Base-by-base conservation (phyloP, 2,888 invertebrate species). In the Heteropelma amictum region DNA sequence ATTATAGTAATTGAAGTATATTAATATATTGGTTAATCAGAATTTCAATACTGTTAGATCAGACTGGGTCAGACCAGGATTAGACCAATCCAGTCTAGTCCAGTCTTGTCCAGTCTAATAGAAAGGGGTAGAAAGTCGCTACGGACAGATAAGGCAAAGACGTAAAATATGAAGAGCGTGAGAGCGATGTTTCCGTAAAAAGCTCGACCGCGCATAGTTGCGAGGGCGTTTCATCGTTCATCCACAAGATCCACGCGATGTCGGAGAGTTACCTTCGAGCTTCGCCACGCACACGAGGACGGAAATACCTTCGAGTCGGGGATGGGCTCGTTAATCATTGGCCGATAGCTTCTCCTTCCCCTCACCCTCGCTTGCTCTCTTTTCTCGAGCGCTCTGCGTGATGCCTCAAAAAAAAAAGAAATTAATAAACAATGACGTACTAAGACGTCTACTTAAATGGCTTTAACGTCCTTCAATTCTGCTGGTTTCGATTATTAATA, bases 221-320 rank as follows among this genome's bases (percentile, higher is more conserved):
- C 68, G 68, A 58, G 68, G 68, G 68, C 58, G 68, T 58, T 26
- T 14, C 47, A 38, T 35, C 6, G 23, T 33, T 53, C 33, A 12
- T 38, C 26, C 49, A 51, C 40, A 61, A 17, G 53, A 54, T 21
- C 19, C 58, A 19, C 28, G 33, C 23, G 28, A n/a, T n/a, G n/a
- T n/a, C 21, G 17, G 12, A 58, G 53, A 38, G 47, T 33, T 38
- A 6, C 49, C 58, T n/a, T 19, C 7, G 21, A 33, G 30, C 21
- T 19, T 45, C 17, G 30, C 60, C 5, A 19, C 38, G 7, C 70
- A 40, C 63, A 58, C 23, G 45, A 17, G 60, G 79, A 82, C 81
- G 68, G 76, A 83, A 83, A 83, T 76, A 81, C 75, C 77, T 72
- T 80, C 70, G 81, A 81, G 80, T 77, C 76, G 65, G 73, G 75